Evolutionary conservation across 2,888 invertebrate genomes (phyloP), one percentile per base, ranked within the genome.

Genomic region (Pammene fasciana): DNA sequence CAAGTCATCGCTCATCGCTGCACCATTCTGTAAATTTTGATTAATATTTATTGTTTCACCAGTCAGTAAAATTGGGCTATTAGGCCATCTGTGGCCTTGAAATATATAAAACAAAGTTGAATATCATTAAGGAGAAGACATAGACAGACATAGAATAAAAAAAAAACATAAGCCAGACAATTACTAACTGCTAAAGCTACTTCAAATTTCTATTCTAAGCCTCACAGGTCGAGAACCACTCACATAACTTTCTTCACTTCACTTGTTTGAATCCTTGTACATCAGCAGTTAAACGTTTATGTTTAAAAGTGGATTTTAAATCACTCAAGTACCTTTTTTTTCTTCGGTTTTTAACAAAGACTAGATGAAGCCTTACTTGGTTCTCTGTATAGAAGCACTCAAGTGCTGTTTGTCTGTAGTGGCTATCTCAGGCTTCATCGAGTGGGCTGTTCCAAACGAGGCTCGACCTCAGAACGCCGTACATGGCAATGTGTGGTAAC

Each of bases 381-480:
- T 13, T 11, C 67, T 61, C 54, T 48, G 48, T 67, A 11, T 26
- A 41, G 36, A 56, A 57, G 9, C 64, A 38, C 68, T 59, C 18
- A 45, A 52, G 52, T 16, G 46, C 26, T 26, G 26, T 26, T 54
- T 68, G 68, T 68, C 11, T 64, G 38, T 50, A 45, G 48, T 41
- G 64, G 59, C 57, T 65, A 68, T 68, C 64, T 65, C 52, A 43
- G 48, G 45, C 34, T 34, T 65, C 46, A 54, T 64, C 65, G 59
- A 59, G 64, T 67, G 67, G 71, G 70, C 26, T 41, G 67, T 26
- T 34, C 56, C 64, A 65, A 68, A 71, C 60, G 68, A 60, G 46
- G 55, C 11, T 61, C 67, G 74, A 78, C 79, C 77, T 79, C 74
- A 54, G 41, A 67, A 46, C 60, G 59, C 76, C 77, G 72, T 75